Base-by-base conservation (phyloP, 2,888 invertebrate genomes). In the Drosophila subquinaria region DNA sequence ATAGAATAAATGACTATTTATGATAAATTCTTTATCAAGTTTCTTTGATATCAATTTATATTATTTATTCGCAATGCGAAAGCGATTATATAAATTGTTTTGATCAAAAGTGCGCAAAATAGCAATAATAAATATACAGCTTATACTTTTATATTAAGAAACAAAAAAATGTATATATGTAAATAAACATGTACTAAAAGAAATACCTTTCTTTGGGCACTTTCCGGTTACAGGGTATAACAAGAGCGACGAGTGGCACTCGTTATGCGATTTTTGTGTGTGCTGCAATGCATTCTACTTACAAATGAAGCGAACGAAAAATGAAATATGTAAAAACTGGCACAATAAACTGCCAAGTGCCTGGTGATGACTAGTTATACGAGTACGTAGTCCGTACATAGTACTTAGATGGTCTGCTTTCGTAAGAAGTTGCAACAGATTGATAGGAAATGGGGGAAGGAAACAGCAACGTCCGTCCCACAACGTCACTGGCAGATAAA, bases 311-410 rank as follows among this genome's bases (percentile, higher is more conserved):
- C 20, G 33, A 9, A 65, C 36, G 8, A 45, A 68, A 47, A 52
- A 43, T 11, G 33, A 55, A 67, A 52, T 36, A 47, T 11, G 45
- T 45, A 30, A 52, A 64, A 82, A 76, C 59, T 86, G 69, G 82
- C 86, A 86, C 82, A 82, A 85, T 66, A 82, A 88, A 82, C 82
- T 76, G 70, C 36, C 67, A 82, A 88, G 88, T 85, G 76, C 30
- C 30, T 30, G 52, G 9, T 42, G 59, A 57, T 48, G 59, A 59
- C 62, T 62, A 56, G 56, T 56, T 56, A 45, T 23, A 36, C 13
- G 15, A 11, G 17, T 53, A 23, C 27, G 5, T 20, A 27, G 0
- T 27, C 0, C 1, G 8, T 6, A 38, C n/a, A 4, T 42, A 55
- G 30, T 17, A 13, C 8, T 8, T 17, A 42, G 9, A 20, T 3